A percentile compares a stretch with the other conserved stretches of the same genome.
phyloP scores from a whole-genome alignment of 2,888 invertebrate genomes.

The Epinotia nisella region DNA sequence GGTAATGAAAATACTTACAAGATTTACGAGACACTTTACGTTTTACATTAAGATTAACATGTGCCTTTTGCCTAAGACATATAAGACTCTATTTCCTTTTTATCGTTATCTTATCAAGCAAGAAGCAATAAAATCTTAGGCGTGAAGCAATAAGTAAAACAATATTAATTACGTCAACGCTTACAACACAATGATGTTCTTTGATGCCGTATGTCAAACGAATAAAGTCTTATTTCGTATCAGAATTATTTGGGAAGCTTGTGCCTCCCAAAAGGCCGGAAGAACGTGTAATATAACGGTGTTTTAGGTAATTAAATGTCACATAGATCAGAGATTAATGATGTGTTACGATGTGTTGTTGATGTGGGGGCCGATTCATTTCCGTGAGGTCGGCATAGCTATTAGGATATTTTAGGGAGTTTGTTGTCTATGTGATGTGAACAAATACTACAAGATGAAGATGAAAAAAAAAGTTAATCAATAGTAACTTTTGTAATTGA shows the following conservation, averaged over 20 bases:
- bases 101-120: slow-evolving; percentile 49
- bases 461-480: no score
- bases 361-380: slow-evolving; percentile 47
- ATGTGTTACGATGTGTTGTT: slow-evolving; percentile 76
- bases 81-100: slow-evolving; percentile 34
- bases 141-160: slow-evolving; percentile 83
- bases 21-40: slow-evolving; percentile 11
- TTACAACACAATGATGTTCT: not conserved
- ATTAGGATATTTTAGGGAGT: not conserved
- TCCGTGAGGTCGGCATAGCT: slow-evolving; percentile 25
- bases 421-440: not conserved
- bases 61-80: slow-evolving; percentile 15
- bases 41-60: slow-evolving; percentile 16
- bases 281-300: slow-evolving; percentile 82
- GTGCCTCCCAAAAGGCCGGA: slow-evolving; percentile 70
- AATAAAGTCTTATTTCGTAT: slow-evolving; percentile 50
- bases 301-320: slow-evolving; percentile 85
- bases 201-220: slow-evolving; percentile 47
- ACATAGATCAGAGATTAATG: slow-evolving; percentile 84
- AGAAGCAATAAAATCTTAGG: slow-evolving; percentile 80
- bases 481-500: no score
- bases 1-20: slow-evolving; percentile 17
- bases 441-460: no score
- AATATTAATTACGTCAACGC: slow-evolving; percentile 59
- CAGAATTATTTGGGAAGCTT: slow-evolving; percentile 42